Evolutionary conservation across 2,888 invertebrate genomes (phyloP), one percentile per base, ranked within the genome.

Genomic region (Buathra laborator): DNA sequence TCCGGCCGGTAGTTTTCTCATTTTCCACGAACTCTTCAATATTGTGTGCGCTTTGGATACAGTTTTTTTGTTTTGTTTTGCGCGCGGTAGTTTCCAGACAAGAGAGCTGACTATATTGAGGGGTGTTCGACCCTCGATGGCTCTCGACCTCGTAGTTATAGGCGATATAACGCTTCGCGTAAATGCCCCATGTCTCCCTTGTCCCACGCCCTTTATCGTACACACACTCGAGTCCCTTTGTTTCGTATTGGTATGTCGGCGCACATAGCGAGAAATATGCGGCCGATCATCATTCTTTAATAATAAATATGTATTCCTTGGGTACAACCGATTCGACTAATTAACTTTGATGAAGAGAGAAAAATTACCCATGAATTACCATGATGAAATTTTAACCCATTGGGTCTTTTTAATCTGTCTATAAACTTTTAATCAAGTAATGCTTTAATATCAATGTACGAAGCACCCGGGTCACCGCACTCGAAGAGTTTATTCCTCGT

Each of bases 121-220:
- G 75, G 84, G 71, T 75, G 56, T 81, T 78, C 64, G 75, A 83
- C 81, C 84, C 84, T 81, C 66, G 64, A 71, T 79, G 74, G 44
- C 53, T 66, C 81, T 82, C 74, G 75, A 85, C 78, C 81, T 79
- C 81, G 70, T 43, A 70, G 79, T 71, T 78, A 70, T 70, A 70
- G 32, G 62, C 46, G 32, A 51, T 43, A 64, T 51, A 82, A 82
- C 79, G 78, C 75, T 70, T 77, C 84, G 43, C 72, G 62, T 62
- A 72, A 71, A 81, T 75, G 75, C 46, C 37, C 37, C 59, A 53
- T 43, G 62, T 51, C 62, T 37, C 59, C 59, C 74, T 32, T 37
- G 53, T 48, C 53, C 29, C 46, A n/a, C 62, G 19, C 74, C 46
- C 74, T 62, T 32, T 46, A 24, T 59, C 53, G 51, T 32, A 71